These are phyloP conservation scores for Tipula lateralis DNA, from an alignment of 2,888 invertebrate genomes.

Conservation along the genomic window DNA sequence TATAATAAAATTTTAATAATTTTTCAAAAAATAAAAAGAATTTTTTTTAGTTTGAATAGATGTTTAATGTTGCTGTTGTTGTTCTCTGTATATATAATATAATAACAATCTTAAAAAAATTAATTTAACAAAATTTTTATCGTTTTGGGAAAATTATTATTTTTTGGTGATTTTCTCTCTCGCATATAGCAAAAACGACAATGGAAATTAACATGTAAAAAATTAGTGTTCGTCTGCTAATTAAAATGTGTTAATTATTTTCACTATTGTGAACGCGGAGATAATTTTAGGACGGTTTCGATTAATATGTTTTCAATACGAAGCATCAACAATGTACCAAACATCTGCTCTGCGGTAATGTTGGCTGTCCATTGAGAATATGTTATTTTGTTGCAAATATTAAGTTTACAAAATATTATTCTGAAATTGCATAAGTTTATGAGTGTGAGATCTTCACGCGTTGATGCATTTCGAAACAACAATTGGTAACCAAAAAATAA, in stretches of 20 bases:
- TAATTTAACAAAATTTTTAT: background rate
- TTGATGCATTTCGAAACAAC: background rate
- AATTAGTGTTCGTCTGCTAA: constrained; percentile 19
- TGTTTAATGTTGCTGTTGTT: background rate
- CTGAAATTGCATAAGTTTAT: background rate
- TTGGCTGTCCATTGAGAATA: too few species aligned
- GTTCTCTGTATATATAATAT: background rate
- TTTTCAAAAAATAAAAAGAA: background rate
- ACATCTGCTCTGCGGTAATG: too few species aligned
- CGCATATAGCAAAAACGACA: background rate
- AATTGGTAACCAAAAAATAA: background rate
- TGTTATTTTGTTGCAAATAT: too few species aligned
- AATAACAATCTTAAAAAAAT: background rate
- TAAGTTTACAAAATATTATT: too few species aligned
- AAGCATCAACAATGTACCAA: too few species aligned
- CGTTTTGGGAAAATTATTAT: background rate
- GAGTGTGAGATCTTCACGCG: background rate
- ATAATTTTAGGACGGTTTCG: background rate
- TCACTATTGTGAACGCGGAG: background rate
- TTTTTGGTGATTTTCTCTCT: background rate
- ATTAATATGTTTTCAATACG: too few species aligned
- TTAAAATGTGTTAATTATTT: background rate
- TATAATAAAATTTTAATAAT: constrained; percentile 8
- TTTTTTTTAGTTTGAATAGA: background rate
- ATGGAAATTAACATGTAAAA: background rate